phyloP scores from a whole-genome alignment of 2,797 vertebrate genomes.

The Brotogeris chrysoptera region DNA sequence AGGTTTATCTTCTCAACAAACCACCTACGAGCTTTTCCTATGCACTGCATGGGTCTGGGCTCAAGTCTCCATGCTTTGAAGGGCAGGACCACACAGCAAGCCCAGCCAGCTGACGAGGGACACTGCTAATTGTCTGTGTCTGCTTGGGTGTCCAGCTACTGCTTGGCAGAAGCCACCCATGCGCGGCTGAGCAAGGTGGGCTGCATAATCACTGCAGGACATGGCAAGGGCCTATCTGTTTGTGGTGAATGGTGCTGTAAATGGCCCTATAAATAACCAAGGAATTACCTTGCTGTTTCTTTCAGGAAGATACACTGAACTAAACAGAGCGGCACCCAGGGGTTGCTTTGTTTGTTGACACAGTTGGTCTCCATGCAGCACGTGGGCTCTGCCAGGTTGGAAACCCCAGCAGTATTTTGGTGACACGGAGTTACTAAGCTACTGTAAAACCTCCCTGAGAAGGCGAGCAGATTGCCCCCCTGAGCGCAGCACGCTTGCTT shows the following conservation, averaged over 20 bases:
- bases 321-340: not conserved
- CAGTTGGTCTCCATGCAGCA: slow-evolving; percentile 68
- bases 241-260: not conserved
- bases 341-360: slow-evolving; percentile 71
- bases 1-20: not conserved
- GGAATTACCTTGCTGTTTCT: slow-evolving; percentile 43
- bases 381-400: slow-evolving; percentile 38
- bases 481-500: not conserved
- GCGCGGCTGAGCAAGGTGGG: slow-evolving; percentile 28
- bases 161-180: slow-evolving; percentile 33
- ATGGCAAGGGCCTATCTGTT: not conserved
- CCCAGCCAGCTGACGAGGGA: not conserved
- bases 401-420: slow-evolving; percentile 75
- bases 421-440: slow-evolving; percentile 68
- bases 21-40: not conserved
- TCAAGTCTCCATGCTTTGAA: not conserved
- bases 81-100: slow-evolving; percentile 52
- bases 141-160: slow-evolving; percentile 7
- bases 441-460: slow-evolving; percentile 37
- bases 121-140: not conserved
- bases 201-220: slow-evolving; percentile 1
- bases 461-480: slow-evolving; percentile 8
- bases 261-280: slow-evolving; percentile 48
- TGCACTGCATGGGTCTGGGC: not conserved
- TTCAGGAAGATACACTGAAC: slow-evolving; percentile 41